Percentiles rank a stretch among this genome's conserved stretches.
Evolutionary conservation across 2,797 vertebrate genomes (phyloP).

Genomic region (Peromyscus aztecus): DNA sequence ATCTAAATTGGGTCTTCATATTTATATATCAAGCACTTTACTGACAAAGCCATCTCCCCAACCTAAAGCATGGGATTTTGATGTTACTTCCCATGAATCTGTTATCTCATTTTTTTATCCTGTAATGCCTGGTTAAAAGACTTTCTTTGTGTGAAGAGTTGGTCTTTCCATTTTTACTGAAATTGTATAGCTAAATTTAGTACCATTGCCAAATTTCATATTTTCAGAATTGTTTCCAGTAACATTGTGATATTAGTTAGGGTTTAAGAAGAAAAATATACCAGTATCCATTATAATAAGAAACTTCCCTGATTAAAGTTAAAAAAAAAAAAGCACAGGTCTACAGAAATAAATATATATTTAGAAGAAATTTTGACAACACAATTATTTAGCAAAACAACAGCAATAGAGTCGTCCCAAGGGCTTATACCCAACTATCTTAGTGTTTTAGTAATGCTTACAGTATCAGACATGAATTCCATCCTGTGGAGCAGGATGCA

Average conservation of each 20-base stretch:
- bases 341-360: not conserved
- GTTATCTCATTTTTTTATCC: not conserved
- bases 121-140: not conserved
- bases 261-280: not conserved
- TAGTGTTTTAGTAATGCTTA: not conserved
- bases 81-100: not conserved
- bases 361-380: not conserved
- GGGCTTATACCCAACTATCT: not conserved
- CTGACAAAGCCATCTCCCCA: not conserved
- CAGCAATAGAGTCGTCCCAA: not conserved
- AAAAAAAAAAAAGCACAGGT: not conserved
- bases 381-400: not conserved
- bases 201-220: not conserved
- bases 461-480: not conserved
- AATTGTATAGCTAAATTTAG: not conserved
- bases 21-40: not conserved
- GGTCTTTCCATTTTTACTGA: not conserved
- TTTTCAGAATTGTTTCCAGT: not conserved
- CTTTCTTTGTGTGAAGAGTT: not conserved
- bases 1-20: not conserved
- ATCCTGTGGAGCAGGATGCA: not conserved
- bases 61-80: not conserved
- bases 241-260: not conserved
- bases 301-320: not conserved
- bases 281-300: not conserved